Evolutionary conservation across 2,888 invertebrate genomes (phyloP), one percentile per base, ranked within the genome.

Genomic region (Acanthopleura granulata): DNA sequence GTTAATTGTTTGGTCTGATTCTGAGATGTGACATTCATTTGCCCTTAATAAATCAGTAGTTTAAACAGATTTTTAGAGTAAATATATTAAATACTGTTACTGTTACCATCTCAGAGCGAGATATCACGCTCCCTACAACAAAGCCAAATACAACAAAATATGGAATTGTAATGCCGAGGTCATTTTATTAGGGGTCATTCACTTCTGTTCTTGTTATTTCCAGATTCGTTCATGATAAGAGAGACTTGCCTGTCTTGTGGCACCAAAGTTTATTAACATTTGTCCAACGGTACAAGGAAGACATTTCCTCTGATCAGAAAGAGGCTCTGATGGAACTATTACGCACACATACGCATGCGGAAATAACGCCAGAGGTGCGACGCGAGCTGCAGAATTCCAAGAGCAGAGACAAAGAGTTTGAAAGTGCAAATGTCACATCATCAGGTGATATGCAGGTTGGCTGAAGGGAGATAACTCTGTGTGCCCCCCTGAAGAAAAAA

Each of bases 251-350:
- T 0, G 97, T 99, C 6, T 91, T 99, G 76, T 99, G 99, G 99
- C 98, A 99, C 91, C 99, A 99, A 90, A 94, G 96, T 62, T 92
- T 99, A 61, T 91, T 99, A 74, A 95, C 97, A 9, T 98, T 99
- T 92, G 95, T 95, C 0, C 97, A 99, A 91, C 93, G 97, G 72
- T 99, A 99, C 91, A 98, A 98, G 91, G 94, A 95, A 77, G 97
- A 98, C 90, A 94, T 99, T 80, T 97, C 96, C 61, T 93, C 94
- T 1, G 98, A 99, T 85, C 99, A 99, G 91, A 94, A 94, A 86
- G 96, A 97, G 86, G 94, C 95, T 0, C 91, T 99, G 70, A 90
- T 97, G 72, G 94, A 94, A 80, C 92, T 99, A 62, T 89, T 98
- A 27, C 93, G 93, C 74, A 93, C 93, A 84, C 95, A 97, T 83